Evolutionary conservation across 1,140 invertebrate genomes (phyloP).

Genomic region (Eriocheir sinensis): DNA sequence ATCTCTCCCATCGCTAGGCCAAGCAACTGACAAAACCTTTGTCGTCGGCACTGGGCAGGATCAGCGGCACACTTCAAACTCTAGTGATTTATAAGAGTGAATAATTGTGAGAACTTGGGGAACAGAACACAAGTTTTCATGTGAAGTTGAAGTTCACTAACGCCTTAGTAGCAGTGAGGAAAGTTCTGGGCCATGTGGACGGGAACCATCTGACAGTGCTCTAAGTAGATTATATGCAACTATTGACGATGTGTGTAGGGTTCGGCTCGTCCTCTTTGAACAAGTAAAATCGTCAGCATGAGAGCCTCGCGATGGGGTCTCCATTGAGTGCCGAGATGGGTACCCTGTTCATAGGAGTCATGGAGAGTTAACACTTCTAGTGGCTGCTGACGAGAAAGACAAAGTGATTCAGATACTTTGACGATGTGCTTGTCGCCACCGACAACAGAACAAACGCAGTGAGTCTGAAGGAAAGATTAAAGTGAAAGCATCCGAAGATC

Average conservation of each 20-base stretch:
- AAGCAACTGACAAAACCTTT: no score
- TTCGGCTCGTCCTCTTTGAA: background rate
- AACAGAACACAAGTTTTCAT: background rate
- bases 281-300: background rate
- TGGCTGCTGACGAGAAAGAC: background rate
- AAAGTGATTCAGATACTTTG: no score
- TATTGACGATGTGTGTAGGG: background rate
- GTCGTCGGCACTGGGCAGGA: no score
- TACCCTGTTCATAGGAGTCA: background rate
- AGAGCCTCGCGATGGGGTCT: background rate
- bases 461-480: no score
- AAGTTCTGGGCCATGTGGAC: background rate
- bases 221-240: background rate
- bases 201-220: background rate
- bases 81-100: background rate
- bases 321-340: background rate
- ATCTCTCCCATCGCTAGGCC: no score
- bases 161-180: background rate
- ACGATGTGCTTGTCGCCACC: no score
- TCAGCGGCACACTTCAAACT: background rate
- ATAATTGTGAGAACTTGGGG: background rate
- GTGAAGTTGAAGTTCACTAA: background rate
- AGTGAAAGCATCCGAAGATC: no score
- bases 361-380: background rate
- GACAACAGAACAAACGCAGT: no score